phyloP scores from a whole-genome alignment of 2,888 invertebrate species.

The Auanema sp. region DNA sequence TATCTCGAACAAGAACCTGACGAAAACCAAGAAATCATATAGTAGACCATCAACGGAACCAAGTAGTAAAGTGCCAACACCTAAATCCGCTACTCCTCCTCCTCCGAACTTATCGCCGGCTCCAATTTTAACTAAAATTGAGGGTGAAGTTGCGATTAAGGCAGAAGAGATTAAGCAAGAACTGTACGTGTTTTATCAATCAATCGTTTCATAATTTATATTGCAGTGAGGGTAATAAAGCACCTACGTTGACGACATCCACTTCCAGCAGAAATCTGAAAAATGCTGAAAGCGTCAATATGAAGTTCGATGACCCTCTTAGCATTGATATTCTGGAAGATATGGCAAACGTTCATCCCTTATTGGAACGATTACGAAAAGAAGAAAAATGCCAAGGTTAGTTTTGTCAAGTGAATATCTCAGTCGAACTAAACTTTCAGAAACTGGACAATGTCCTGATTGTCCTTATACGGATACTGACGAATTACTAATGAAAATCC shows the following conservation, averaged over 20 bases:
- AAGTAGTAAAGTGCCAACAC: too few species aligned
- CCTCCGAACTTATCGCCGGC: too few species aligned
- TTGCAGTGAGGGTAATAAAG: neutral
- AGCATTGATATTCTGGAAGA: slow-evolving; percentile 6
- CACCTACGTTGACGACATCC: too few species aligned
- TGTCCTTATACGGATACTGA: slow-evolving; percentile 30
- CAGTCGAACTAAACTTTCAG: neutral
- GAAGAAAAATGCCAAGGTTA: neutral
- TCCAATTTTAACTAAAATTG: too few species aligned
- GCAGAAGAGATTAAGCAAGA: neutral
- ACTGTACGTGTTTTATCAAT: neutral
- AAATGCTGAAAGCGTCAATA: neutral
- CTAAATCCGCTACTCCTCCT: too few species aligned
- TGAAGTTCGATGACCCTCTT: slow-evolving; percentile 10
- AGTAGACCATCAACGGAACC: too few species aligned
- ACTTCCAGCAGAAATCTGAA: neutral
- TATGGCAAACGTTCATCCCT: neutral
- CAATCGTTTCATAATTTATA: neutral
- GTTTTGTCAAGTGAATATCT: slow-evolving; percentile 4
- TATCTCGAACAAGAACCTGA: too few species aligned
- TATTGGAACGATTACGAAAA: too few species aligned
- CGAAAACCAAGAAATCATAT: too few species aligned
- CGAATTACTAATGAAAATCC: slow-evolving; percentile 24
- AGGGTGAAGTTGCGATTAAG: too few species aligned
- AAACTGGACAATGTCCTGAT: slow-evolving; percentile 26